These are phyloP conservation scores for Neomonachus schauinslandi DNA, from an alignment of 2,113 vertebrate genomes.

Conservation along the genomic window DNA sequence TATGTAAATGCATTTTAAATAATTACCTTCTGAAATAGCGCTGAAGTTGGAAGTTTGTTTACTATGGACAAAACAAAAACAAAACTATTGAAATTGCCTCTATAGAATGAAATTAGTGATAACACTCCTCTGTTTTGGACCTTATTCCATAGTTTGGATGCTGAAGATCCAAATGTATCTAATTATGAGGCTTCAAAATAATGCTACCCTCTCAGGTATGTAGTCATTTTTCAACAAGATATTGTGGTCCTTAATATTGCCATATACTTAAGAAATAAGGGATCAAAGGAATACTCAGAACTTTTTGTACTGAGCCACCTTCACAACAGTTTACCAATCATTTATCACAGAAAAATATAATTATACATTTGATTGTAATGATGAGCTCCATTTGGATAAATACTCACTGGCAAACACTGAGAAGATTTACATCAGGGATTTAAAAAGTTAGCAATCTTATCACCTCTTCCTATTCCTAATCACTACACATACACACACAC, in stretches of 20 bases:
- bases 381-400: not conserved
- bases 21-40: conserved; percentile 74
- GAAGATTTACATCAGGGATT: not conserved
- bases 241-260: not conserved
- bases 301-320: not conserved
- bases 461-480: not conserved
- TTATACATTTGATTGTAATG: not conserved
- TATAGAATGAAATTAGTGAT: not conserved
- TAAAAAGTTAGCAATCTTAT: not conserved
- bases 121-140: not conserved
- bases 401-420: not conserved
- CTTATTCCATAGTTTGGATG: not conserved
- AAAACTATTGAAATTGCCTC: not conserved
- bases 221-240: not conserved
- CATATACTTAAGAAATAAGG: not conserved
- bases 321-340: not conserved
- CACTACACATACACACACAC: not conserved
- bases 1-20: conserved; percentile 76
- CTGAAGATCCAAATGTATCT: not conserved
- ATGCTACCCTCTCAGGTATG: not conserved
- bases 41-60: conserved; percentile 72
- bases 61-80: not conserved
- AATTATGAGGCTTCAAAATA: not conserved
- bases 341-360: not conserved
- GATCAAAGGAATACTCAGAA: not conserved